A percentile compares a stretch with the other conserved stretches of the same genome.
Conservation (phyloP, 2,113 vertebrate species). For the Chloropsis hardwickii region DNA sequence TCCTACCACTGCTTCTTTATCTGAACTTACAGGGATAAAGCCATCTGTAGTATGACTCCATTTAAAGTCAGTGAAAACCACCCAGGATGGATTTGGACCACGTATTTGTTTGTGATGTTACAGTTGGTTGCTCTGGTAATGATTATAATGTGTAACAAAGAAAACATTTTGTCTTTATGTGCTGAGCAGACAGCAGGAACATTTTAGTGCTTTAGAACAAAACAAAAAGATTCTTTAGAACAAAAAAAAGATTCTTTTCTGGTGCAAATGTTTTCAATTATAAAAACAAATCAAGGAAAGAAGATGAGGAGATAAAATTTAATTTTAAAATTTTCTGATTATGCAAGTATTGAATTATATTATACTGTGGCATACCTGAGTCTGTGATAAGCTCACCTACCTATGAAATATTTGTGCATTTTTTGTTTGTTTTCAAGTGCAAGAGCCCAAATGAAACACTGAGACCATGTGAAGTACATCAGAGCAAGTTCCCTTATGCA, state of each 20-base stretch:
- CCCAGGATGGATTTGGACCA: constrained; percentile 12
- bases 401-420: background rate
- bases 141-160: constrained; percentile 50
- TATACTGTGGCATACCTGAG: background rate
- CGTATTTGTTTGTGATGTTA: constrained; percentile 48
- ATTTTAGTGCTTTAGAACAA: constrained; percentile 28
- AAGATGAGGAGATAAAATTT: background rate
- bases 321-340: background rate
- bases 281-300: background rate
- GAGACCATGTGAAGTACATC: constrained; percentile 91
- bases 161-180: constrained; percentile 49
- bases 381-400: background rate
- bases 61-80: constrained; percentile 52
- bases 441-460: constrained; percentile 84
- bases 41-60: background rate
- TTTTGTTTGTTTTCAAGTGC: constrained; percentile 77
- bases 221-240: constrained; percentile 28
- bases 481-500: constrained; percentile 94
- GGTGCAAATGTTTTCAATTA: constrained; percentile 15
- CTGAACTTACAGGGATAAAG: constrained; percentile 1
- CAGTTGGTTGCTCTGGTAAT: constrained; percentile 63
- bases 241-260: constrained; percentile 7
- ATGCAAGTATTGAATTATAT: background rate
- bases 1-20: constrained; percentile 30
- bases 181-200: constrained; percentile 20